Evolutionary conservation across 2,888 invertebrate species (phyloP).

Genomic region (Cheilosia soror): DNA sequence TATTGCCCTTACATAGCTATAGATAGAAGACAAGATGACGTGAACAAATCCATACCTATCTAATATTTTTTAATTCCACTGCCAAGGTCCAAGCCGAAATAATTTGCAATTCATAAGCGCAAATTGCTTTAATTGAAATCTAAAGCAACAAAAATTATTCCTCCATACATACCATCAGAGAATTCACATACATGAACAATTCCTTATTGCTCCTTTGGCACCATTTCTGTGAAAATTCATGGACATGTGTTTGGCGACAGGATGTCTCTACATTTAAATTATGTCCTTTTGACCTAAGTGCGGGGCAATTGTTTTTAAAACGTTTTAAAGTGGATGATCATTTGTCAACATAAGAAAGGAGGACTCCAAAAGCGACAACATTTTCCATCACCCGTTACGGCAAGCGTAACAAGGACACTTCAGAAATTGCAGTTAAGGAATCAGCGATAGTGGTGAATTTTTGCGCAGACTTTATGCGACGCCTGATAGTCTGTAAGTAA

Average conservation of each 20-base stretch:
- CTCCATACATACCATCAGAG: too few species aligned
- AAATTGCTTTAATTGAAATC: too few species aligned
- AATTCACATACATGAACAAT: not conserved
- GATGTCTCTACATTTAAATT: conserved; percentile 44
- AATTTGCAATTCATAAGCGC: too few species aligned
- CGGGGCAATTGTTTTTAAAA: conserved; percentile 48
- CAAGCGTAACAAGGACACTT: conserved; percentile 3
- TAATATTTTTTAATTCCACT: too few species aligned
- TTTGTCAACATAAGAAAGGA: conserved; percentile 41
- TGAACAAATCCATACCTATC: too few species aligned
- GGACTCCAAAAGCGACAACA: conserved; percentile 9
- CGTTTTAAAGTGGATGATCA: conserved; percentile 54
- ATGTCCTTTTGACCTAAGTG: conserved; percentile 52
- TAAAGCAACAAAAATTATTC: too few species aligned
- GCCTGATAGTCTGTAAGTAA: conserved; percentile 33
- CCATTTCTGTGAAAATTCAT: conserved; percentile 27
- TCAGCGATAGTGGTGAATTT: conserved; percentile 18
- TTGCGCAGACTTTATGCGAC: conserved; percentile 31
- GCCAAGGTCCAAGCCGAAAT: too few species aligned
- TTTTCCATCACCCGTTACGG: conserved; percentile 6
- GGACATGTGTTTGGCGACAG: conserved; percentile 61
- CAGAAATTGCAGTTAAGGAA: conserved; percentile 31
- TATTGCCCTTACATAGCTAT: too few species aligned
- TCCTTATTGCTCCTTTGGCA: conserved; percentile 37
- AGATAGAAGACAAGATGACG: too few species aligned